phyloP scores from a whole-genome alignment of 1,140 invertebrate genomes.

The Saccostrea glomerata region DNA sequence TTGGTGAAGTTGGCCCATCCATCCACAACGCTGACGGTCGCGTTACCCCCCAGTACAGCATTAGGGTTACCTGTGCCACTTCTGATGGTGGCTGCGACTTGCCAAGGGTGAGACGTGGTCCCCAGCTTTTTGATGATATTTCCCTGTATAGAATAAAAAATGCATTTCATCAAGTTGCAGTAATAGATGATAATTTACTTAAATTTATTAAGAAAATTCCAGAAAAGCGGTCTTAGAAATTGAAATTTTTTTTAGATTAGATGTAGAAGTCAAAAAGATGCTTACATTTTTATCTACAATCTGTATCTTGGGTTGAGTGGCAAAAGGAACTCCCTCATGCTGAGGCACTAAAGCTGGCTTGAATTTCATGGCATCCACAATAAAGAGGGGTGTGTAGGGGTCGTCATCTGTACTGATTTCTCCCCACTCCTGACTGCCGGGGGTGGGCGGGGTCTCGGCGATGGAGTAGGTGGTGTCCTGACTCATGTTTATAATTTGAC shows the following conservation, averaged over 20 bases:
- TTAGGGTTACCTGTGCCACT: conserved; percentile 52
- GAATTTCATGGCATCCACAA: conserved; percentile 39
- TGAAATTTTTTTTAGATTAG: neutral
- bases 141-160: conserved; percentile 52
- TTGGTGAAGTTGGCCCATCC: conserved; percentile 69
- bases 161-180: neutral
- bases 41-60: conserved; percentile 57
- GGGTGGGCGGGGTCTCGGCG: conserved; percentile 45
- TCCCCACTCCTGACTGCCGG: conserved; percentile 31
- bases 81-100: conserved; percentile 57
- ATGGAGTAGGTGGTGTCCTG: conserved; percentile 51
- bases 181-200: neutral
- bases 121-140: conserved; percentile 59
- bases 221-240: too few relatives aligned
- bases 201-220: neutral
- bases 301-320: conserved; percentile 52
- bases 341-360: conserved; percentile 30
- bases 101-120: conserved; percentile 58
- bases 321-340: conserved; percentile 49
- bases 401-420: neutral
- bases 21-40: conserved; percentile 58
- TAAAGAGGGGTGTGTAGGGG: conserved; percentile 32
- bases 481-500: conserved; percentile 56
- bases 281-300: conserved; percentile 49
- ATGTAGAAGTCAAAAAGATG: neutral